Base-by-base conservation (phyloP, 2,888 invertebrate genomes). In the Muscina levida region DNA sequence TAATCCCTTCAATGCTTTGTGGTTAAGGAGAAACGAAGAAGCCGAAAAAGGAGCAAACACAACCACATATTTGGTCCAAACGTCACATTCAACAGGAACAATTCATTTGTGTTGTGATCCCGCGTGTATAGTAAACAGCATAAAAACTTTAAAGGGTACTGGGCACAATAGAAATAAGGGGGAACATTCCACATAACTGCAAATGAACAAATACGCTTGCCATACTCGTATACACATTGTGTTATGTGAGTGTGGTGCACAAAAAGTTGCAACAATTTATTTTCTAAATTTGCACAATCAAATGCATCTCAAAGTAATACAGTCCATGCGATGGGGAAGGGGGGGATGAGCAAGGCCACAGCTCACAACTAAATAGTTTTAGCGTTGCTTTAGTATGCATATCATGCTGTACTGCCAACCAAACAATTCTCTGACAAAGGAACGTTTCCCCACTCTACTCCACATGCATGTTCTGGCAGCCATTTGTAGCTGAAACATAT, bases 221-320 rank as follows among this genome's bases (percentile, higher is more conserved):
- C n/a, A 48, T 2, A n/a, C 31, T 8, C 26, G 15, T 59, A 46
- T 59, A 15, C 42, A 19, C 11, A 10, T 15, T 15, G 46, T 10
- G 19, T 48, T 19, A 15, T 48, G 19, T 48, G 48, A 15, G 19
- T 48, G 48, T 48, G 17, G 8, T 15, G 19, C 19, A 48, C 17
- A 72, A 78, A 71, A 62, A 71, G 74, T 79, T 72, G 79, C 75
- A 79, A 68, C 72, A 68, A 79, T 79, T 75, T 79, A 75, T 75
- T 72, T 75, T 72, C 59, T 62, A 75, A 75, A 75, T 72, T 67
- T 72, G 44, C 53, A 72, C 72, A 72, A 79, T 79, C 79, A 79
- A 79, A 67, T 72, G 75, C 67, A 72, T 72, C 59, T 37, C 57
- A 51, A 68, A 19, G 62, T 22, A 67, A 10, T n/a, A 71, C 71